Conservation (phyloP, 2,113 vertebrate species). For the Menura novaehollandiae region DNA sequence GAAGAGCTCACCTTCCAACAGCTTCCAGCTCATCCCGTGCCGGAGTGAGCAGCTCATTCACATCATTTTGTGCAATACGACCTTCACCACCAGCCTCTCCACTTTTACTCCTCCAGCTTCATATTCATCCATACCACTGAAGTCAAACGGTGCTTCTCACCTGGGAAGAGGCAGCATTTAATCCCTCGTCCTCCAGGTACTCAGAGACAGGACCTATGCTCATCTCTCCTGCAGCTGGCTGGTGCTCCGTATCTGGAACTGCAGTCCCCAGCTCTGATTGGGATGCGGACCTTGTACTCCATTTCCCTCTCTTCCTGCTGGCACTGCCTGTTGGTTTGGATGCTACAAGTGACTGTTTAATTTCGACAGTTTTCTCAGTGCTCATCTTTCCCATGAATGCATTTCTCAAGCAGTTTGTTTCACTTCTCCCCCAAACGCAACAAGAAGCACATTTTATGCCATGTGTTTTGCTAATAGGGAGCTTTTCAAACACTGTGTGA, state of each 20-base stretch:
- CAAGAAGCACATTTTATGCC: slow-evolving; percentile 37
- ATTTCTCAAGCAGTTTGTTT: slow-evolving; percentile 38
- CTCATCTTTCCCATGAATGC: slow-evolving; percentile 12
- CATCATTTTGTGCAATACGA: not conserved
- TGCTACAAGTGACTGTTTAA: slow-evolving; percentile 25
- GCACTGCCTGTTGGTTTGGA: slow-evolving; percentile 32
- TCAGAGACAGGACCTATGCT: not conserved
- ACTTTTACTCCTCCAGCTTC: not conserved
- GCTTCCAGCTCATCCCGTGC: not conserved
- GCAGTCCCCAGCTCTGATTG: slow-evolving; percentile 32
- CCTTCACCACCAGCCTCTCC: not conserved
- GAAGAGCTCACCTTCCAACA: not conserved
- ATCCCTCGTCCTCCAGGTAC: not conserved
- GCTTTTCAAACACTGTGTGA: slow-evolving; percentile 67
- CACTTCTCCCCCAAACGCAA: not conserved
- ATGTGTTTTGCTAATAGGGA: slow-evolving; percentile 58
- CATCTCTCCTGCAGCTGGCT: not conserved
- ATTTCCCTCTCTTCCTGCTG: slow-evolving; percentile 6
- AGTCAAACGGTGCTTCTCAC: not conserved
- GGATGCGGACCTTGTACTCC: slow-evolving; percentile 25
- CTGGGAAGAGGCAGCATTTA: not conserved
- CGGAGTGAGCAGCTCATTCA: not conserved
- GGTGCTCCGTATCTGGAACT: not conserved
- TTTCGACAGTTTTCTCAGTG: slow-evolving; percentile 1
- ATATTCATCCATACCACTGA: not conserved